A percentile compares a stretch with the other conserved stretches of the same genome.
Conservation (phyloP, 2,113 vertebrate genomes). For the Rhinogobius similis region DNA sequence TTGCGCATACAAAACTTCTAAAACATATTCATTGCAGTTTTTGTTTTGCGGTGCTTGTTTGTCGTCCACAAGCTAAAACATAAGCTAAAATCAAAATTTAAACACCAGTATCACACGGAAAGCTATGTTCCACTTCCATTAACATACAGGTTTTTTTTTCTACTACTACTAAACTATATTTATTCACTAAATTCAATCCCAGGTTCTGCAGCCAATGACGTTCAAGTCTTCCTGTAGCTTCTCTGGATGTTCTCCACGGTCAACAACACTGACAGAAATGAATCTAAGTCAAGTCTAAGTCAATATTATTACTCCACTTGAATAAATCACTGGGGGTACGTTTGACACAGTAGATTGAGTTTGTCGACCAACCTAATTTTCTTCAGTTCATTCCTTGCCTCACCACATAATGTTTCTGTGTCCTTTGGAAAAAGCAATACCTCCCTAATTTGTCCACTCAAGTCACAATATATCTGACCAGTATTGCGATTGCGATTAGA, state of each 20-base stretch:
- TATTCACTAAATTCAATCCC: neutral
- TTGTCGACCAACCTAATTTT: no score
- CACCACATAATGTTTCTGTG: neutral
- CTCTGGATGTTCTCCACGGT: neutral
- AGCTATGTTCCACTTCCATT: neutral
- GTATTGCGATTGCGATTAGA: no score
- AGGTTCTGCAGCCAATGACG: neutral
- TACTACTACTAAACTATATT: neutral
- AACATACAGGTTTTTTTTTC: no score
- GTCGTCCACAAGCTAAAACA: neutral
- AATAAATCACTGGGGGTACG: neutral
- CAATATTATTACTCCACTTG: neutral
- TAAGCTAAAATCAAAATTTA: neutral
- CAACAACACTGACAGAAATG: neutral
- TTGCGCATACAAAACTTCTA: neutral
- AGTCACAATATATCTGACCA: neutral
- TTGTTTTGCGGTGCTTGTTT: neutral
- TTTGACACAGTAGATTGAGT: no score
- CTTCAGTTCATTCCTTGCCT: neutral
- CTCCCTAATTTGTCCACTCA: neutral
- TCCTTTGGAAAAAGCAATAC: neutral
- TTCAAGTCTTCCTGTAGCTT: neutral
- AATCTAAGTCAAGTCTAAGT: no score
- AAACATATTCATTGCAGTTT: neutral
- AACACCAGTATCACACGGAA: neutral